These are phyloP conservation scores for Ceriagrion tenellum DNA, from an alignment of 2,888 invertebrate species.

Conservation along the genomic window DNA sequence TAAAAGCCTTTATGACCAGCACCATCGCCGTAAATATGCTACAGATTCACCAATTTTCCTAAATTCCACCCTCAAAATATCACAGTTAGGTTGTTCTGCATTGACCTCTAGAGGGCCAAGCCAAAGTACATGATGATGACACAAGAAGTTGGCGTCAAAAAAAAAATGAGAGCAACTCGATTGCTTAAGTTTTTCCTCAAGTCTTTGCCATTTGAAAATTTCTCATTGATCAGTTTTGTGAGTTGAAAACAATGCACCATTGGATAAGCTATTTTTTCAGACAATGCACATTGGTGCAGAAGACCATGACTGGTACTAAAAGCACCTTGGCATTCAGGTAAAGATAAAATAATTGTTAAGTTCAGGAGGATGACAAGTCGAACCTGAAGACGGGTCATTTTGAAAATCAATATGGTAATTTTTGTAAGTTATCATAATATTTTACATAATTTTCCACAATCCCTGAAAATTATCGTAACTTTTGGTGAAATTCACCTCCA, in stretches of 20 bases:
- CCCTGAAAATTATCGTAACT: no score
- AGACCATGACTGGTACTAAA: neutral
- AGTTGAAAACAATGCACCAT: no score
- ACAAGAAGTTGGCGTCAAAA: neutral
- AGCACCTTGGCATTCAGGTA: neutral
- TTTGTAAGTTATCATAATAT: no score
- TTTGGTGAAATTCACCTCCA: no score
- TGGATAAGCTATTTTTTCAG: no score
- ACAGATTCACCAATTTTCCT: neutral
- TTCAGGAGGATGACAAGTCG: neutral
- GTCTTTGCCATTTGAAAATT: neutral
- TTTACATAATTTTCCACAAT: no score
- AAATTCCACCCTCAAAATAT: neutral
- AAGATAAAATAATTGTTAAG: neutral
- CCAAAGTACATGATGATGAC: neutral
- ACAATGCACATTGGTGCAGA: no score
- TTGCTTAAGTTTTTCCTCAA: no score
- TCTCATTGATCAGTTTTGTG: neutral
- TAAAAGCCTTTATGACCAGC: neutral
- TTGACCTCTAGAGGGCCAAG: neutral
- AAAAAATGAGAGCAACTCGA: neutral
- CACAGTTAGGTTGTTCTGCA: neutral
- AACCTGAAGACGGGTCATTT: no score
- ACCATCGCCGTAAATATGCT: constrained; percentile 3
- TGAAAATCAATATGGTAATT: no score